These are phyloP conservation scores for Haemorhous mexicanus DNA, from an alignment of 2,113 vertebrate species.

Conservation along the genomic window DNA sequence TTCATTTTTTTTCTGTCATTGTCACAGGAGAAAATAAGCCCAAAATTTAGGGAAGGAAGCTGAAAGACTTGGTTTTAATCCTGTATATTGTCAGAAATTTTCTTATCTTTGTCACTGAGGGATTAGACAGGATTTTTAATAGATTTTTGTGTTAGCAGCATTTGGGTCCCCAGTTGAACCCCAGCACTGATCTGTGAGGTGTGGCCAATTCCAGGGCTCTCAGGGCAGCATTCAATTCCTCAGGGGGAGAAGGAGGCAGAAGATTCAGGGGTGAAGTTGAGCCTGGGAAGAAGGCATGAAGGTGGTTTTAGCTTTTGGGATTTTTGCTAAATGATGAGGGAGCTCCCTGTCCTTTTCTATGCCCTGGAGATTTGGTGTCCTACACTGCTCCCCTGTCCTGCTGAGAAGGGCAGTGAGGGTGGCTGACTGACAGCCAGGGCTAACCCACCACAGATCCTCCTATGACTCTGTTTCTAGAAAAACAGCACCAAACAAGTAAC, in stretches of 20 bases:
- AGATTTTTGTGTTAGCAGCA: background rate
- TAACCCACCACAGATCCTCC: background rate
- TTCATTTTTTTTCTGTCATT: background rate
- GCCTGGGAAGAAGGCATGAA: background rate
- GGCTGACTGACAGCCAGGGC: background rate
- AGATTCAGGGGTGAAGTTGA: rapidly evolving
- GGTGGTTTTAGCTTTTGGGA: background rate
- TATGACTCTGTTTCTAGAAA: background rate
- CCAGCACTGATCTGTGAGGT: background rate
- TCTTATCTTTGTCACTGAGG: background rate
- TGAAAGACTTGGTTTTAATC: background rate
- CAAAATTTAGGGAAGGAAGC: background rate
- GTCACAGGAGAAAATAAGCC: background rate
- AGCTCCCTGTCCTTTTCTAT: too few species aligned
- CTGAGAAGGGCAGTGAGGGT: background rate
- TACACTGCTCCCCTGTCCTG: background rate
- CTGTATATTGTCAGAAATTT: background rate
- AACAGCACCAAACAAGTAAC: background rate
- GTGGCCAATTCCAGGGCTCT: background rate
- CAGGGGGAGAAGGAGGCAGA: background rate
- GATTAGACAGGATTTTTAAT: background rate
- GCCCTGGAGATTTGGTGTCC: rapidly evolving
- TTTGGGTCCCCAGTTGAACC: background rate
- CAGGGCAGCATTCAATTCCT: background rate
- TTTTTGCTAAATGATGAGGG: background rate